These are phyloP conservation scores for Cryptosula pallasiana DNA, from an alignment of 2,888 invertebrate genomes.

Conservation along the genomic window DNA sequence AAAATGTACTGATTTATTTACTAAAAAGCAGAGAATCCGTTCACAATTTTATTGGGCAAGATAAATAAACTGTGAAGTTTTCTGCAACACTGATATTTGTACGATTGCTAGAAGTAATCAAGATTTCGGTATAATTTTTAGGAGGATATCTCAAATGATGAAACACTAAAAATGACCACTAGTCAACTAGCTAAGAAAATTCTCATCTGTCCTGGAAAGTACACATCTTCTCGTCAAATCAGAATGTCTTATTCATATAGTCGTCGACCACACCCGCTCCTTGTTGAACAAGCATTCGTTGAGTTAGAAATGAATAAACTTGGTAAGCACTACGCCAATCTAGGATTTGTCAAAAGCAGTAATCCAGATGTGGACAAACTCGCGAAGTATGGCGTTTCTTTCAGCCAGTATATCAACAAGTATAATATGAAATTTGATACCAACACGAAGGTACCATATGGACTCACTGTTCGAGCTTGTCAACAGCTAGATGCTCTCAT, in stretches of 20 bases:
- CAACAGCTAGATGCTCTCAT: background rate
- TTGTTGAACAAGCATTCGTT: background rate
- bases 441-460: background rate
- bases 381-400: background rate
- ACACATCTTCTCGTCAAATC: background rate
- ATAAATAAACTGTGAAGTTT: too few species aligned
- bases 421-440: background rate
- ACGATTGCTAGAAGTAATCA: too few species aligned
- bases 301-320: background rate
- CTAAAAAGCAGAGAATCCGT: too few species aligned
- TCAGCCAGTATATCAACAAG: background rate
- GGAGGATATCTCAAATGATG: background rate
- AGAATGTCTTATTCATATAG: constrained; percentile 1
- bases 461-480: background rate
- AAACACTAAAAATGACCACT: background rate
- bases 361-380: background rate
- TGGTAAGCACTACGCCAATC: background rate
- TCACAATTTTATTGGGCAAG: too few species aligned
- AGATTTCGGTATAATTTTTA: background rate
- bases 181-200: background rate
- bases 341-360: constrained; percentile 6
- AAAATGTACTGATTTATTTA: too few species aligned
- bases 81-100: too few species aligned
- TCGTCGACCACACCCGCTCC: background rate
- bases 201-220: constrained; percentile 16